Conservation (phyloP, 2,113 vertebrate genomes). For the Trogon melanurus region DNA sequence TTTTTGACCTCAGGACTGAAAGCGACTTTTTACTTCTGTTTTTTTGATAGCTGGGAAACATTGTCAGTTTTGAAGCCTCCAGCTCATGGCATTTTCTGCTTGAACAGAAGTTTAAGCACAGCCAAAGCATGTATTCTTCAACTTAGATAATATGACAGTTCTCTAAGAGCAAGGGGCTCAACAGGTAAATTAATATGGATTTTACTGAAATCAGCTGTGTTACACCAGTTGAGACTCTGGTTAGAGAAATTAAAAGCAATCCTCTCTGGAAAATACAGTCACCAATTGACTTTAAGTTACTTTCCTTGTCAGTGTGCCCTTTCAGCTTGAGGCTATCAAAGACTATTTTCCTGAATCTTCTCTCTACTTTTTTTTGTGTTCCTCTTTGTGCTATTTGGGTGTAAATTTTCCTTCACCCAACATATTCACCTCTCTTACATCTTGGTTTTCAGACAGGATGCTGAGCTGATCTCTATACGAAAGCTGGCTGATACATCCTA, state of each 20-base stretch:
- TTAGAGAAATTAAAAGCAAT: background rate
- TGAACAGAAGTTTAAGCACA: background rate
- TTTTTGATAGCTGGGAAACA: background rate
- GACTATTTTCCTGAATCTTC: background rate
- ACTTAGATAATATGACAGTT: background rate
- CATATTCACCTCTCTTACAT: background rate
- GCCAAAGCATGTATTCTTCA: background rate
- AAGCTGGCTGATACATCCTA: background rate
- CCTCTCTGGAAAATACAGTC: background rate
- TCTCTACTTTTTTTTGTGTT: background rate
- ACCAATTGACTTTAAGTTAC: background rate
- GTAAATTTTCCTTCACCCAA: background rate
- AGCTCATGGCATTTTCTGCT: background rate
- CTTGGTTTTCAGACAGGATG: background rate
- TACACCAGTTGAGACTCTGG: background rate
- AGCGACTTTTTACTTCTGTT: background rate
- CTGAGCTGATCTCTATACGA: background rate
- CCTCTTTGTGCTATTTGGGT: background rate
- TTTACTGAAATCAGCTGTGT: background rate
- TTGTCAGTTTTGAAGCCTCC: conserved; percentile 5
- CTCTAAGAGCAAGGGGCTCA: background rate
- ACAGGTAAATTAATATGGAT: background rate
- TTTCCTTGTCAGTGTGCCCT: background rate
- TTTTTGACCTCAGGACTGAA: background rate
- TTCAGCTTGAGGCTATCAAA: background rate